Conservation (phyloP, 2,888 invertebrate species). For the Pocota personata region DNA sequence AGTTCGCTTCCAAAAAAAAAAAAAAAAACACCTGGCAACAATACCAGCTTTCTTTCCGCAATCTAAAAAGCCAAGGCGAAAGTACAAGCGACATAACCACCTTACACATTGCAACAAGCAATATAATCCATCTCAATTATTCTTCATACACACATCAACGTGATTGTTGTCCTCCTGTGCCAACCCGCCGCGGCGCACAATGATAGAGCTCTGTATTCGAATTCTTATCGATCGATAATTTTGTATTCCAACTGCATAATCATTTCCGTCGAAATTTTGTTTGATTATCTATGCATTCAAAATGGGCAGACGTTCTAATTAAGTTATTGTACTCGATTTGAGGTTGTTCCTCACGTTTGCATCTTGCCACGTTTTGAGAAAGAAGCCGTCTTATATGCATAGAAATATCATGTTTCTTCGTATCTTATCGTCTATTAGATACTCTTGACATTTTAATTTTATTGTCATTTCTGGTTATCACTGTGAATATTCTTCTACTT, state of each 20-base stretch:
- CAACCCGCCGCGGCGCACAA: not conserved
- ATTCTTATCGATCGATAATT: slow-evolving; percentile 9
- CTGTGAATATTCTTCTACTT: not conserved
- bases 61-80: slow-evolving; percentile 47
- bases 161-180: not conserved
- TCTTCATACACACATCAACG: not conserved
- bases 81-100: slow-evolving; percentile 5
- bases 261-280: slow-evolving; percentile 27
- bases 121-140: slow-evolving; percentile 16
- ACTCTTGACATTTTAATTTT: slow-evolving; percentile 34
- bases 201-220: not conserved
- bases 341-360: not conserved
- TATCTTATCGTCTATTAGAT: slow-evolving; percentile 46
- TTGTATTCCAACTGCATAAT: slow-evolving; percentile 48
- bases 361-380: slow-evolving; percentile 32
- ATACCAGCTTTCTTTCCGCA: slow-evolving; percentile 36
- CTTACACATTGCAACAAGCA: not conserved
- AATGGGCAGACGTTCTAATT: slow-evolving; percentile 46
- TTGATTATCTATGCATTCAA: slow-evolving; percentile 24
- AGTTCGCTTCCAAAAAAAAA: no score
- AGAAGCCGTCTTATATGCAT: not conserved
- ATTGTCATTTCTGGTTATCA: slow-evolving; percentile 36
- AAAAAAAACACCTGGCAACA: slow-evolving; percentile 19
- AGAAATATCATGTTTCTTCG: not conserved
- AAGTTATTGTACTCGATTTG: slow-evolving; percentile 15